These are phyloP conservation scores for Choristoneura fumiferana DNA, from an alignment of 1,140 invertebrate genomes.

Conservation along the genomic window DNA sequence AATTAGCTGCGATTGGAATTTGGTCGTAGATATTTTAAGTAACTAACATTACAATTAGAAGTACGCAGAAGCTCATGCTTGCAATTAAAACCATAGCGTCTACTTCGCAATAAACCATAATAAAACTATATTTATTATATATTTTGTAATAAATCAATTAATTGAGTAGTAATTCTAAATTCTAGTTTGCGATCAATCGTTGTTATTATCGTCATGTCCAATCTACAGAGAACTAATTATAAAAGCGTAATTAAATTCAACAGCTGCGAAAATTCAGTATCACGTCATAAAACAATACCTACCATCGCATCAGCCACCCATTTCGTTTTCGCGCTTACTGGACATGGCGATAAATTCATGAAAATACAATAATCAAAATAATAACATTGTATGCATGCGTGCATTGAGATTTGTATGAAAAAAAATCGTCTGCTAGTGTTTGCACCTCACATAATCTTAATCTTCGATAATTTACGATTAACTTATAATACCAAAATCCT, in stretches of 20 bases:
- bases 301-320: background rate
- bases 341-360: conserved; percentile 7
- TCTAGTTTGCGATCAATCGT: conserved; percentile 10
- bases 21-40: conserved; percentile 1
- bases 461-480: conserved; percentile 74
- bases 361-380: conserved; percentile 5
- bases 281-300: conserved; percentile 1
- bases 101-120: conserved; percentile 9
- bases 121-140: conserved; percentile 16
- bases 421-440: conserved; percentile 15
- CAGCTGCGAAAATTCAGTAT: conserved; percentile 4
- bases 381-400: conserved; percentile 13
- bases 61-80: conserved; percentile 7
- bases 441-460: conserved; percentile 55
- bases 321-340: background rate
- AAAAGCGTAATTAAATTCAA: conserved; percentile 1
- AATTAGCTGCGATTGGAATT: conserved; percentile 3
- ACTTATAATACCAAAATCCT: conserved; percentile 67
- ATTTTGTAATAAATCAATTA: conserved; percentile 14
- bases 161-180: conserved; percentile 11
- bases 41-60: conserved; percentile 12
- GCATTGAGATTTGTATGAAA: conserved; percentile 19
- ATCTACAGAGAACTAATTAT: background rate
- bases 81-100: conserved; percentile 18
- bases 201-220: conserved; percentile 12